phyloP scores from a whole-genome alignment of 2,797 vertebrate species.

The Acanthornis magna region DNA sequence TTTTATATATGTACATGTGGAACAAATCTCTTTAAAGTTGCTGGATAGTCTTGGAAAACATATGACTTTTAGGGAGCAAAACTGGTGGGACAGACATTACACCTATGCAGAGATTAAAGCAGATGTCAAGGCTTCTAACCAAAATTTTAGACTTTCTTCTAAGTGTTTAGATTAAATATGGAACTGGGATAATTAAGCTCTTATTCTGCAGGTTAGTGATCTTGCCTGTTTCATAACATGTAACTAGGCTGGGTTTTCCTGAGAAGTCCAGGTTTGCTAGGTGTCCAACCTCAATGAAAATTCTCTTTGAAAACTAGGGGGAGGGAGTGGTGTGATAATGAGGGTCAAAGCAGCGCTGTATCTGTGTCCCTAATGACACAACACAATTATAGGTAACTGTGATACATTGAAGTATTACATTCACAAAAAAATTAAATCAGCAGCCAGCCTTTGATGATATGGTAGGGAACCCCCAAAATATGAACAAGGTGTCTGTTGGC shows the following conservation, averaged over 20 bases:
- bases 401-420: neutral
- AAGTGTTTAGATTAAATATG: accelerated
- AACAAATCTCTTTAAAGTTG: neutral
- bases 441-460: neutral
- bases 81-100: neutral
- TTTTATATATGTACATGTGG: neutral
- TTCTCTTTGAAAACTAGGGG: neutral
- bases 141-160: neutral
- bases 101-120: neutral
- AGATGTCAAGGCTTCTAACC: neutral
- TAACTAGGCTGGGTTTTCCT: neutral
- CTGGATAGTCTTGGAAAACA: neutral
- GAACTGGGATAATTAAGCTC: neutral
- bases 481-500: neutral
- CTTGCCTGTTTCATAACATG: neutral
- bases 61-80: neutral
- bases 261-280: neutral
- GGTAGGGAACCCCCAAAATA: neutral
- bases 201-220: neutral
- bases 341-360: neutral
- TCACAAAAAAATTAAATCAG: neutral
- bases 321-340: neutral
- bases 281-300: neutral
- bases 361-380: neutral
- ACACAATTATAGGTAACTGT: neutral